Percentiles rank a stretch among this genome's conserved stretches.
These are phyloP conservation scores for Tapirus indicus DNA, from an alignment of 2,797 vertebrate genomes.

Conservation along the genomic window DNA sequence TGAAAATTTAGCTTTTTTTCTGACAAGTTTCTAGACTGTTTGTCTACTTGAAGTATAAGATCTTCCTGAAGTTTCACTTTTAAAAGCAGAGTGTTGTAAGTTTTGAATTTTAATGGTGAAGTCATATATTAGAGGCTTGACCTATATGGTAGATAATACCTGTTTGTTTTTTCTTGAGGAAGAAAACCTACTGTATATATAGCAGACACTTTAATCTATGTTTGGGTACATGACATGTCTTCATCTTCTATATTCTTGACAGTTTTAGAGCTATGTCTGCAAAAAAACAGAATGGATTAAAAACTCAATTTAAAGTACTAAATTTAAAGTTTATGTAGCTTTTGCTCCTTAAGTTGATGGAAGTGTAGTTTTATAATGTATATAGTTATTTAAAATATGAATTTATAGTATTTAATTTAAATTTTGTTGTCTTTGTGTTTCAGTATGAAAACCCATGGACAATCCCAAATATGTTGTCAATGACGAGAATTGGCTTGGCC, in stretches of 20 bases:
- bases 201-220: not conserved
- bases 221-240: not conserved
- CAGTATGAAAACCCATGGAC: constrained; percentile 99
- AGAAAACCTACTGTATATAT: not conserved
- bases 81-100: constrained; percentile 49
- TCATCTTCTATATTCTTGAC: not conserved
- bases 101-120: constrained; percentile 28
- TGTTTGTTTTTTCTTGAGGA: not conserved
- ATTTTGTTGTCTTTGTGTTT: constrained; percentile 54
- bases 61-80: constrained; percentile 39
- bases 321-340: constrained; percentile 41
- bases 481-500: constrained; percentile 95
- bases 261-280: not conserved
- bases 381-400: constrained; percentile 48
- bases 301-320: not conserved
- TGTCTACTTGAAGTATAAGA: constrained; percentile 40
- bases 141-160: not conserved
- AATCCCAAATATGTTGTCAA: constrained; percentile 96
- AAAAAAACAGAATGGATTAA: constrained; percentile 6
- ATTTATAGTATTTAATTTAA: constrained; percentile 52
- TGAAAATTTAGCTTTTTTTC: not conserved
- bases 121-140: not conserved
- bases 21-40: constrained; percentile 4
- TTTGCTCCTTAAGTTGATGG: not conserved
- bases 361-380: not conserved